Percentiles rank a stretch among this genome's conserved stretches.
phyloP scores from a whole-genome alignment of 2,113 vertebrate species.

The Mastomys natalensis region DNA sequence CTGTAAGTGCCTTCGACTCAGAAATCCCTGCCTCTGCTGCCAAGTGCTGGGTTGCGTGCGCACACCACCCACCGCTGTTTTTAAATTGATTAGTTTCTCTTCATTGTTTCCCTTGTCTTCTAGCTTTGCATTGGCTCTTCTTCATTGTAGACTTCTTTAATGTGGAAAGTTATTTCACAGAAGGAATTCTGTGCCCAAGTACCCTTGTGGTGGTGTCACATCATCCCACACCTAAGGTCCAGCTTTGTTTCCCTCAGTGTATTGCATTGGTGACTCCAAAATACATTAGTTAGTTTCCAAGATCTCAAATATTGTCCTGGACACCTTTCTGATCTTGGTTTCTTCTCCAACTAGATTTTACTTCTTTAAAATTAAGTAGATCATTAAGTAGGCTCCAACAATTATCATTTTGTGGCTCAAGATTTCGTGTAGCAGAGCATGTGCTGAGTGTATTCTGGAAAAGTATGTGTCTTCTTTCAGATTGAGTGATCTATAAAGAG shows the following conservation, averaged over 20 bases:
- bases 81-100: too few relatives aligned
- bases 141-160: neutral
- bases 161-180: neutral
- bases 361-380: neutral
- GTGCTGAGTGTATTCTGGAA: neutral
- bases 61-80: too few relatives aligned
- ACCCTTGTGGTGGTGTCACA: neutral
- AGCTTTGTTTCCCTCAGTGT: neutral
- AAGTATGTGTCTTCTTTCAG: neutral
- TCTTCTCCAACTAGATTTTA: neutral
- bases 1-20: too few relatives aligned
- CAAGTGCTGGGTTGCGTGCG: too few relatives aligned
- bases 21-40: too few relatives aligned
- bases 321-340: neutral
- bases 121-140: neutral
- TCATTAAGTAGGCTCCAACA: too few relatives aligned
- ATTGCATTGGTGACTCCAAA: neutral
- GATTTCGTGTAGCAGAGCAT: neutral
- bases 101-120: neutral
- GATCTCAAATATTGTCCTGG: neutral
- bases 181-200: neutral
- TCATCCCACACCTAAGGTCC: neutral
- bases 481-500: neutral
- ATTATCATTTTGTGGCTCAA: conserved; percentile 3
- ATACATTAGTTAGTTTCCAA: neutral